Evolutionary conservation across 2,797 vertebrate species (phyloP), one percentile per base, ranked within the genome.

Genomic region (Tangara arthus): DNA sequence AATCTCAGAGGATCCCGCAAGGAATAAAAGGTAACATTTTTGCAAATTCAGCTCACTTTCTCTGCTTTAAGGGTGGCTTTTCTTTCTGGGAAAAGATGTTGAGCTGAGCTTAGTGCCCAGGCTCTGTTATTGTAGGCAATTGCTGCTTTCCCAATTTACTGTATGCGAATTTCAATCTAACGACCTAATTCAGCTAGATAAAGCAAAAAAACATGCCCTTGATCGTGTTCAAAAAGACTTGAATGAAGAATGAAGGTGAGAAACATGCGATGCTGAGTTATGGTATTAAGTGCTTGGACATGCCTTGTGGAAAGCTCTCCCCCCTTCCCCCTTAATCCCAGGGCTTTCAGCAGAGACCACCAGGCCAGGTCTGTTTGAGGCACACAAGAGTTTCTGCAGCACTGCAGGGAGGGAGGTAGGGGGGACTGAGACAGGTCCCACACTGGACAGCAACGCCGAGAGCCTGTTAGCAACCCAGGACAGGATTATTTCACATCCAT

Each of bases 21-120:
- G 65, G 39, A 95, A 96, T 94, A 87, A 96, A 96, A 84, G 46
- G 65, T 65, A 92, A 64, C 49, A 42, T 69, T 94, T 95, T 73
- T 66, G 55, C 61, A 90, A 88, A 94, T 93, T 94, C 87, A 82
- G 70, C 69, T 92, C 61, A 34, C 87, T 96, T 80, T 59, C 72
- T 79, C 46, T 57, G n/a, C 44, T 73, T 49, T 71, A 80, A 80
- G 70, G 87, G 56, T 10, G 24, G 35, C 16, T 65, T 75, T 85
- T 80, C 60, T 89, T 85, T 66, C 64, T 60, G 71, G 83, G 55
- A 79, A 93, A 90, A 32, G n/a, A 87, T 50, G 24, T 44, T 13
- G 61, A 85, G 26, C 53, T 78, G 70, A 27, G 20, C 61, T 91
- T 20, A 57, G 60, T 13, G 35, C 79, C 79, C 70, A 70, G 49